Evolutionary conservation across 2,888 invertebrate species (phyloP), one percentile per base, ranked within the genome.

Genomic region (Polymixis flavicincta): DNA sequence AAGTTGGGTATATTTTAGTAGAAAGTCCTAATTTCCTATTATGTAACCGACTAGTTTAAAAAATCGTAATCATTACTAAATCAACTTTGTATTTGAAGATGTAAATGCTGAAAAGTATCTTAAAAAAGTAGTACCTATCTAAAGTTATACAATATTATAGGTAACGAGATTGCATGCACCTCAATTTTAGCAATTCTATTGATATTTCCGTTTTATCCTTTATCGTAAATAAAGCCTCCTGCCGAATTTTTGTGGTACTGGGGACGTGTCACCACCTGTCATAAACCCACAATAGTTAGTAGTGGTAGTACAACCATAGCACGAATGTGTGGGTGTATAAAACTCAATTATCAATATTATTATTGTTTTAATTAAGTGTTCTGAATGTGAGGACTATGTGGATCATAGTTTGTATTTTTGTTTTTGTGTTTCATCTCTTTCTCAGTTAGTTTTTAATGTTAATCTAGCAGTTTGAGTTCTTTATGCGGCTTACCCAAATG

Each of bases 291-390:
- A 74, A 76, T 83, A 67, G 32, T 28, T 68, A 73, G n/a, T n/a
- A n/a, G n/a, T n/a, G n/a, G n/a, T 70, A 65, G 66, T 77, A 63
- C 42, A 54, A 69, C 74, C 71, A 76, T 64, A 70, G 76, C 22
- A 65, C 63, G 73, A 67, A 66, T 75, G 78, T 71, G 80, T 69
- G 70, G 63, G 22, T 88, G 83, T 80, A 83, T 88, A 88, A 87
- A 92, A 92, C 92, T 92, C 90, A 90, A 92, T 93, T 92, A 92
- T 85, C 77, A 88, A n/a, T n/a, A n/a, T n/a, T n/a, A n/a, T n/a
- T n/a, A n/a, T n/a, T n/a, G n/a, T n/a, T n/a, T n/a, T n/a, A n/a
- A n/a, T n/a, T n/a, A n/a, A n/a, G n/a, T n/a, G n/a, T n/a, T n/a
- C n/a, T n/a, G n/a, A n/a, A n/a, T n/a, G n/a, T n/a, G n/a, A n/a